phyloP scores from a whole-genome alignment of 2,888 invertebrate species.

The Cephus rjabovi region DNA sequence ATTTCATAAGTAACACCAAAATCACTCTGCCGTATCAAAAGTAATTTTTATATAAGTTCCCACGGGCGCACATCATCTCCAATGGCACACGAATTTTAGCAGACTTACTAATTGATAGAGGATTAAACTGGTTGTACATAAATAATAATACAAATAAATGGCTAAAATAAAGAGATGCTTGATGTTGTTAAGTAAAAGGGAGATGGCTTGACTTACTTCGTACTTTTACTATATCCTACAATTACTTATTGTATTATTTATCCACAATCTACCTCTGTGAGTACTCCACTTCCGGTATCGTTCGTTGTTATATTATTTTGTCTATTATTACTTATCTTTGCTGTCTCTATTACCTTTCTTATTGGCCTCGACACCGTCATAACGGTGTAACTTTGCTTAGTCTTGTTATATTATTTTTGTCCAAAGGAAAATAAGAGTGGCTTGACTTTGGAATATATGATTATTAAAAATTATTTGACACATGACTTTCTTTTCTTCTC shows the following conservation, averaged over 20 bases:
- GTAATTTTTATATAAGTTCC: conserved; percentile 64
- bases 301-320: neutral
- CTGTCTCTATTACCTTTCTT: neutral
- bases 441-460: neutral
- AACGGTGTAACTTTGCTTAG: neutral
- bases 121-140: conserved; percentile 60
- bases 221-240: neutral
- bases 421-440: neutral
- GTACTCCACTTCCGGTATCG: neutral
- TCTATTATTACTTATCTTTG: neutral
- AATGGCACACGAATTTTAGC: conserved; percentile 58
- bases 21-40: conserved; percentile 60
- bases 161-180: conserved; percentile 54
- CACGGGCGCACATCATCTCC: conserved; percentile 63
- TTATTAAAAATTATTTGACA: neutral
- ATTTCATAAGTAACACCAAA: conserved; percentile 64
- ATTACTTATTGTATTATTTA: neutral
- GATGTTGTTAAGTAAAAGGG: conserved; percentile 59
- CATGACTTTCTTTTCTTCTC: neutral
- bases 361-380: neutral
- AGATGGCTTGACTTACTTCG: conserved; percentile 35
- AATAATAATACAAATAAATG: conserved; percentile 60
- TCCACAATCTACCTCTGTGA: neutral
- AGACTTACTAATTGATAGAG: conserved; percentile 31
- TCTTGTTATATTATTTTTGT: neutral